phyloP scores from a whole-genome alignment of 1,140 invertebrate genomes.

The Elysia chlorotica region DNA sequence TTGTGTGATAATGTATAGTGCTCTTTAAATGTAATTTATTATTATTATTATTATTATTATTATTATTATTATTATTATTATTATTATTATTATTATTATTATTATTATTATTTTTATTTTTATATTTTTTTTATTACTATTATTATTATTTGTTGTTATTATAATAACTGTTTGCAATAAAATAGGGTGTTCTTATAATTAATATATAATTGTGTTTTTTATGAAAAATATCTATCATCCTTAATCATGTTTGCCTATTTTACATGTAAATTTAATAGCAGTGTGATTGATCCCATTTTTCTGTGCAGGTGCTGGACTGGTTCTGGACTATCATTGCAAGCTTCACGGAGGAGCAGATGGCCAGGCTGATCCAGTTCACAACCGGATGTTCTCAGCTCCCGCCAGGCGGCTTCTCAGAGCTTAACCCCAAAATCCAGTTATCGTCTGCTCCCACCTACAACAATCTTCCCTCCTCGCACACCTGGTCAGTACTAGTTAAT shows the following conservation, averaged over 20 bases:
- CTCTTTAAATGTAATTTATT: too few relatives aligned
- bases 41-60: too few relatives aligned
- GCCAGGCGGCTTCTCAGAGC: slow-evolving; percentile 83
- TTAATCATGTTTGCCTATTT: too few relatives aligned
- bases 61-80: too few relatives aligned
- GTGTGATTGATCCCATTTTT: too few relatives aligned
- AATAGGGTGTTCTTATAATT: neutral
- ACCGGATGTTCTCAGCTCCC: slow-evolving; percentile 88
- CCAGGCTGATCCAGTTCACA: slow-evolving; percentile 90
- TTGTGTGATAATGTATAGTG: too few relatives aligned
- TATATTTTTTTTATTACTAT: neutral
- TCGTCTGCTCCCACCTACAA: slow-evolving; percentile 86
- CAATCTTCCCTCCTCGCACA: slow-evolving; percentile 90
- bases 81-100: too few relatives aligned
- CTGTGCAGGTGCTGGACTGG: slow-evolving; percentile 77
- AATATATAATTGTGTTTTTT: neutral
- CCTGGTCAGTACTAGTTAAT: too few relatives aligned
- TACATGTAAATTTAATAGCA: too few relatives aligned
- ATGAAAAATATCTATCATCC: neutral
- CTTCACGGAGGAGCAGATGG: slow-evolving; percentile 92
- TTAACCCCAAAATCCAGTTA: slow-evolving; percentile 89
- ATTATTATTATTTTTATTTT: too few relatives aligned
- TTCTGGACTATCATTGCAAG: slow-evolving; percentile 93
- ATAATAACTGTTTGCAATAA: neutral
- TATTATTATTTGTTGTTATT: neutral